Conservation (phyloP, 2,797 vertebrate genomes). For the Gymnocypris eckloni region DNA sequence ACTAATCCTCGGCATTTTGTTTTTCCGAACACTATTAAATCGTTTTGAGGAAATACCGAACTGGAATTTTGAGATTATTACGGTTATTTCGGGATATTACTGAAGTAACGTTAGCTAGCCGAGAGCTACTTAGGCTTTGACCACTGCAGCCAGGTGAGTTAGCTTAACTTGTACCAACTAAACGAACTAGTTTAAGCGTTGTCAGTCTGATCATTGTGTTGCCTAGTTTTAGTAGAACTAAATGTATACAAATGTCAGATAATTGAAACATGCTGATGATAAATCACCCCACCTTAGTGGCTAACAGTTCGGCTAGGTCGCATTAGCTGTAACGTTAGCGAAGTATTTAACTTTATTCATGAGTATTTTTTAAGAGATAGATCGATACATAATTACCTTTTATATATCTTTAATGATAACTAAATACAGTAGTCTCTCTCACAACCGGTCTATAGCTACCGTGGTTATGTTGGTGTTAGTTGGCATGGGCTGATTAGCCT, state of each 20-base stretch:
- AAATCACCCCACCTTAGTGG: conserved; percentile 9
- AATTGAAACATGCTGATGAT: neutral
- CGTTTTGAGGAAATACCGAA: neutral
- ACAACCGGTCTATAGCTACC: neutral
- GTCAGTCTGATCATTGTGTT: neutral
- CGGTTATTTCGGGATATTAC: conserved; percentile 23
- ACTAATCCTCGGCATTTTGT: neutral
- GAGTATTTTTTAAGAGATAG: neutral
- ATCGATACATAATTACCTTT: neutral
- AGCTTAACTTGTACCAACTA: neutral
- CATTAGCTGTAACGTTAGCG: conserved; percentile 1
- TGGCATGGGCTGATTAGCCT: neutral
- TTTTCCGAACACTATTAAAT: neutral
- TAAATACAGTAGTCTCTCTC: neutral
- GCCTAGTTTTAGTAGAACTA: neutral
- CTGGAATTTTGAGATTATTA: neutral
- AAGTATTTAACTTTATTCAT: neutral
- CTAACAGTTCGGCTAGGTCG: conserved; percentile 33
- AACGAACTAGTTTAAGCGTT: neutral
- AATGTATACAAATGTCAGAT: neutral
- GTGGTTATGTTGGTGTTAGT: neutral
- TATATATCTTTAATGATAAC: neutral
- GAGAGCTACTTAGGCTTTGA: conserved; percentile 37
- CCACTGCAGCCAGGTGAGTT: conserved; percentile 48
- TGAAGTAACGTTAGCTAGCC: conserved; percentile 29